Base-by-base conservation (phyloP, 2,888 invertebrate genomes). In the Tenthredo scrophulariae region DNA sequence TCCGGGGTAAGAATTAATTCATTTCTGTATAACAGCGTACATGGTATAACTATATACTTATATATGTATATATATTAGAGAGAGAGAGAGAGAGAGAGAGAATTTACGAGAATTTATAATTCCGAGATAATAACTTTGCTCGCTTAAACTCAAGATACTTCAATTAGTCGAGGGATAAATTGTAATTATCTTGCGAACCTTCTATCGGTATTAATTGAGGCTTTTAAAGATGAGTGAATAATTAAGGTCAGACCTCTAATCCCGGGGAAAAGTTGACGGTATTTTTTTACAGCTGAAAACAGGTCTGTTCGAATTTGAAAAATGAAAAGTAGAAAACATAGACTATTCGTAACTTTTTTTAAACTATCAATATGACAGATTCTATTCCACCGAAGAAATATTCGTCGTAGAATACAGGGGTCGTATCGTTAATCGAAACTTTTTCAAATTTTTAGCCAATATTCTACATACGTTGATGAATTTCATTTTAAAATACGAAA, bases 161-260 rank as follows among this genome's bases (percentile, higher is more conserved):
- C 77, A 77, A 62, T 80, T 40, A 40, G 62, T 37, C 22, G 40
- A n/a, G 22, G 62, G 62, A 80, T 80, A 37, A 80, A 80, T 80
- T 80, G 50, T 80, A 80, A 80, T 80, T 62, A 80, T 43, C 43
- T 74, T 10, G 43, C 72, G n/a, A 43, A 43, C 43, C 40, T 74
- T 74, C 40, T 40, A 43, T n/a, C 40, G 43, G 43, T 74, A 74
- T 43, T 74, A 43, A 74, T 74, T 43, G 72, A 43, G 43, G 72
- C 43, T 74, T 43, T 74, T 40, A 43, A 43, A 74, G 40, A 74
- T 43, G 40, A 43, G 72, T 74, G 22, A 74, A 74, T 74, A 26
- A 43, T 74, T 40, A 18, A 43, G n/a, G 26, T 22, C 22, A 40
- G 43, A 43, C n/a, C 0, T 15, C 10, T 74, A 74, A 74, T 74